A percentile compares a stretch with the other conserved stretches of the same genome.
Evolutionary conservation across 2,113 vertebrate genomes (phyloP).

Genomic region (Ariopsis seemanni): DNA sequence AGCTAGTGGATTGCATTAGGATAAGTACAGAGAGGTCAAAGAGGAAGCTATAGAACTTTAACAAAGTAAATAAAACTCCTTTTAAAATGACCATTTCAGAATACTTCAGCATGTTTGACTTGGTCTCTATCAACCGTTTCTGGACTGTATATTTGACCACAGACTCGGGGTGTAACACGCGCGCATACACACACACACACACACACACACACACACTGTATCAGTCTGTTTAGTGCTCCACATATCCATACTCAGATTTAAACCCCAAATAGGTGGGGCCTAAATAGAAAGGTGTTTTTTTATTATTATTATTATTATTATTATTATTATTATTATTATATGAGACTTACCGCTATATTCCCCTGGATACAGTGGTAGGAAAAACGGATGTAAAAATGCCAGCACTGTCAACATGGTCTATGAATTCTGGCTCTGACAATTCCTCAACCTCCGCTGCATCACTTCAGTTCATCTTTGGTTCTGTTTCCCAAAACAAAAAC

Average conservation of each 20-base stretch:
- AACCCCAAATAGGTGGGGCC: background rate
- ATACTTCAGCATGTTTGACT: background rate
- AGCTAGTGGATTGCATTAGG: background rate
- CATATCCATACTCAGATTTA: background rate
- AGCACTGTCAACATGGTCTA: background rate
- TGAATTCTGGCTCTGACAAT: background rate
- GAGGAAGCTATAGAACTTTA: background rate
- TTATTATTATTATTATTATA: too few species aligned
- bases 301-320: too few species aligned
- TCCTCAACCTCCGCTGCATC: background rate
- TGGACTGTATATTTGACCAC: too few species aligned
- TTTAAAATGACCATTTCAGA: background rate
- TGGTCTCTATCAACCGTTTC: background rate
- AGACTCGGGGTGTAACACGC: background rate
- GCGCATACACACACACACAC: too few species aligned
- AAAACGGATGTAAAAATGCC: background rate
- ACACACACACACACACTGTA: background rate
- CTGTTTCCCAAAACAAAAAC: background rate
- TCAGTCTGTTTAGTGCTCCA: background rate
- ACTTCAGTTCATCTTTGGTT: background rate
- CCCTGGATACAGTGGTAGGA: background rate
- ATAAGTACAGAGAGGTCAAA: conserved; percentile 15
- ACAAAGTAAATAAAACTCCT: background rate
- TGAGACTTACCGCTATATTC: background rate
- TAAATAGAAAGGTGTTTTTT: background rate